A percentile compares a stretch with the other conserved stretches of the same genome.
Conservation (phyloP, 2,113 vertebrate species). For the Amia ocellicauda region DNA sequence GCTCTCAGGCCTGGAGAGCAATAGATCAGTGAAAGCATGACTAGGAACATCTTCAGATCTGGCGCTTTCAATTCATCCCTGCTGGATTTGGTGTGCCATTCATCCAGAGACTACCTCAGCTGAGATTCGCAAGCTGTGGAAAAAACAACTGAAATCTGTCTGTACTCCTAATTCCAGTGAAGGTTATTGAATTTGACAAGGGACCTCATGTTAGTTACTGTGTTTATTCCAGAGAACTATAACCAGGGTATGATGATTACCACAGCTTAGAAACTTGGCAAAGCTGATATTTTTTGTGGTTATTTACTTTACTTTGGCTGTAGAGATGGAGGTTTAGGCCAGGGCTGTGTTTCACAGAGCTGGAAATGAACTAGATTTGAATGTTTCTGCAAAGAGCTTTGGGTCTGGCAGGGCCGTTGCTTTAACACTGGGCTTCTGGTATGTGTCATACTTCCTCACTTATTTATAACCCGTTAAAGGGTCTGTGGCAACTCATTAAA, state of each 20-base stretch:
- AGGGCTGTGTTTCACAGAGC: too few relatives aligned
- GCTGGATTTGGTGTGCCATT: not conserved
- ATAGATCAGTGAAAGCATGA: not conserved
- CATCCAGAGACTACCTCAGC: not conserved
- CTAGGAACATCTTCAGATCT: not conserved
- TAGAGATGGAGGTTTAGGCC: not conserved
- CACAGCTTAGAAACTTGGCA: not conserved
- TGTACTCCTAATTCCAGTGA: constrained; percentile 6
- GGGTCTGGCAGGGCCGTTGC: not conserved
- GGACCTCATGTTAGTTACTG: constrained; percentile 8
- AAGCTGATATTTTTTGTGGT: not conserved
- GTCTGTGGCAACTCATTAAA: not conserved
- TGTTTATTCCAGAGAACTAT: constrained; percentile 7
- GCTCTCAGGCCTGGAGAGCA: not conserved
- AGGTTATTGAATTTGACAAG: constrained; percentile 6
- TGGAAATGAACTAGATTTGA: too few relatives aligned
- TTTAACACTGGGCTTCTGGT: not conserved
- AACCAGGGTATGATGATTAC: not conserved
- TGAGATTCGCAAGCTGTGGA: not conserved
- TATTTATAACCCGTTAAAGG: too few relatives aligned
- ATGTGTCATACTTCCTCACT: not conserved
- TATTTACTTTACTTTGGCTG: not conserved
- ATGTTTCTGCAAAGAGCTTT: too few relatives aligned
- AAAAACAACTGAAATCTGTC: constrained; percentile 2
- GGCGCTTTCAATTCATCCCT: not conserved